Percentiles rank a stretch among this genome's conserved stretches.
Evolutionary conservation across 2,888 invertebrate genomes (phyloP).

Genomic region (Bombyx huttoni): DNA sequence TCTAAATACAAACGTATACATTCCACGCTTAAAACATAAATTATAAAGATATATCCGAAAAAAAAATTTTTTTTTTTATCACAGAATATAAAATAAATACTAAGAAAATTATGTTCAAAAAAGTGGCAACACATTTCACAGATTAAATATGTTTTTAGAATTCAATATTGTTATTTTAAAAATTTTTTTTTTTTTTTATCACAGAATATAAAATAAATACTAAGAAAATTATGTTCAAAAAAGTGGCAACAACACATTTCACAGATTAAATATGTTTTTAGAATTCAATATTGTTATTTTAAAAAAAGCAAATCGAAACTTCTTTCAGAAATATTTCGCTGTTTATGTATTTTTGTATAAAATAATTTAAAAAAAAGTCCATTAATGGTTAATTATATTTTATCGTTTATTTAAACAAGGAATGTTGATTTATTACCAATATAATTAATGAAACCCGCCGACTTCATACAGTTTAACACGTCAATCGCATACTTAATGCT

Average conservation of each 20-base stretch:
- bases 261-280: background rate
- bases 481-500: background rate
- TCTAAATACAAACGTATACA: background rate
- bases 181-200: slow-evolving; percentile 58
- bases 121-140: slow-evolving; percentile 49
- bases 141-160: background rate
- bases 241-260: slow-evolving; percentile 57
- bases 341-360: too few species aligned
- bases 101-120: slow-evolving; percentile 34
- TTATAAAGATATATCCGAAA: background rate
- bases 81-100: slow-evolving; percentile 65
- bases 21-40: background rate
- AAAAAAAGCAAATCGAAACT: background rate
- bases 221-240: slow-evolving; percentile 34
- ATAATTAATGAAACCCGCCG: background rate
- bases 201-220: slow-evolving; percentile 65
- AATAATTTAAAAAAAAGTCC: too few species aligned
- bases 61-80: slow-evolving; percentile 44
- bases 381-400: too few species aligned
- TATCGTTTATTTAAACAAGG: slow-evolving; percentile 16
- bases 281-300: slow-evolving; percentile 3
- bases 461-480: background rate
- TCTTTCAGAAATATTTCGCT: background rate
- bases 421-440: background rate
- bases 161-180: too few species aligned